Percentiles rank a stretch among this genome's conserved stretches.
These are phyloP conservation scores for Piprites chloris DNA, from an alignment of 2,113 vertebrate species.

Conservation along the genomic window DNA sequence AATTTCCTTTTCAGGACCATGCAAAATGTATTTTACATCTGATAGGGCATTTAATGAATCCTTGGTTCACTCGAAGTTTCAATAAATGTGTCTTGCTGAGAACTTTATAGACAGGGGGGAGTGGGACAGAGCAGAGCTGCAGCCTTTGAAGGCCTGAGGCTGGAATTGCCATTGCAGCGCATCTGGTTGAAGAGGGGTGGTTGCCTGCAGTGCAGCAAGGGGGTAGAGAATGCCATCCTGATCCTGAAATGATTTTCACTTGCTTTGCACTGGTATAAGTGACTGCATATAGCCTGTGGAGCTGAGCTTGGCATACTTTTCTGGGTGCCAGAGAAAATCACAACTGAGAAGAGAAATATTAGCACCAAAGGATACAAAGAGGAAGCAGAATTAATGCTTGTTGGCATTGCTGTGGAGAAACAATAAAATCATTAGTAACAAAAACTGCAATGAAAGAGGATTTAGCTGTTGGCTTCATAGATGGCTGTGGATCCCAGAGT, in stretches of 20 bases:
- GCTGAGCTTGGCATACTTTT: background rate
- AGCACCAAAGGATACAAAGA: background rate
- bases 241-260: background rate
- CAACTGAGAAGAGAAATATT: background rate
- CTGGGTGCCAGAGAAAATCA: background rate
- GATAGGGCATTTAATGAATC: background rate
- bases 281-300: accelerated
- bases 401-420: slow-evolving; percentile 15
- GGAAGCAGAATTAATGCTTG: background rate
- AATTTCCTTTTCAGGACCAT: slow-evolving; percentile 5
- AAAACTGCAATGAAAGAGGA: background rate
- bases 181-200: background rate
- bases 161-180: background rate
- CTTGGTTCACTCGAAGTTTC: background rate
- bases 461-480: background rate
- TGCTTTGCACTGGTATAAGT: background rate
- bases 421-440: background rate
- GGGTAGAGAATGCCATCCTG: background rate
- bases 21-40: slow-evolving; percentile 15
- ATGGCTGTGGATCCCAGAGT: background rate
- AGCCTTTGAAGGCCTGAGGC: background rate
- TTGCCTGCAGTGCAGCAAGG: background rate
- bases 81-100: background rate
- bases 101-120: background rate
- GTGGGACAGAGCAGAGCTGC: background rate